Evolutionary conservation across 2,113 vertebrate genomes (phyloP).

Genomic region (Chamaea fasciata): DNA sequence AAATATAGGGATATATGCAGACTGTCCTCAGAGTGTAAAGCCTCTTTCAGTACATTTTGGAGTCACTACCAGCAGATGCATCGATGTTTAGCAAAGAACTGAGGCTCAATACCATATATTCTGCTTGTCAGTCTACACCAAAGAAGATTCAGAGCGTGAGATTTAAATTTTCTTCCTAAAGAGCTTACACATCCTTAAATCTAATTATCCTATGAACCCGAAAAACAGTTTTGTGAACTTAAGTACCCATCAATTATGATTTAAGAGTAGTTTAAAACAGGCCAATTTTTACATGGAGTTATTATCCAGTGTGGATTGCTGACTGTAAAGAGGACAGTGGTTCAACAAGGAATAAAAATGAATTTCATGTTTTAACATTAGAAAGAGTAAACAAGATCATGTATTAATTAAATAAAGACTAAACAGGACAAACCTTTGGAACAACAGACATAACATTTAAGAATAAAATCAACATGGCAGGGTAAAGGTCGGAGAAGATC

Average conservation of each 20-base stretch:
- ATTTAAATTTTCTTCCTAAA: background rate
- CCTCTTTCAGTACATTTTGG: background rate
- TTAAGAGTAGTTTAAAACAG: background rate
- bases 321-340: constrained; percentile 47
- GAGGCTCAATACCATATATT: background rate
- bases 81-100: background rate
- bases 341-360: constrained; percentile 65
- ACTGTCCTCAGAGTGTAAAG: rapidly evolving
- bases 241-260: background rate
- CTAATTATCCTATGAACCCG: background rate
- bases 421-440: constrained; percentile 75
- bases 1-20: rapidly evolving
- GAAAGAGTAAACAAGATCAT: constrained; percentile 60
- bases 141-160: background rate
- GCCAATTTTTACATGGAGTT: background rate
- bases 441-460: constrained; percentile 76
- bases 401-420: constrained; percentile 74
- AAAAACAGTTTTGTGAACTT: background rate
- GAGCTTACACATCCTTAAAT: background rate
- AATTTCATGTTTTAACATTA: constrained; percentile 68
- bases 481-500: constrained; percentile 79
- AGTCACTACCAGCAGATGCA: background rate
- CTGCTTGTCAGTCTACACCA: background rate
- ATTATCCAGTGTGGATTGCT: background rate
- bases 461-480: constrained; percentile 68